A percentile compares a stretch with the other conserved stretches of the same genome.
phyloP scores from a whole-genome alignment of 2,888 invertebrate species.

The Ochropleura plecta region DNA sequence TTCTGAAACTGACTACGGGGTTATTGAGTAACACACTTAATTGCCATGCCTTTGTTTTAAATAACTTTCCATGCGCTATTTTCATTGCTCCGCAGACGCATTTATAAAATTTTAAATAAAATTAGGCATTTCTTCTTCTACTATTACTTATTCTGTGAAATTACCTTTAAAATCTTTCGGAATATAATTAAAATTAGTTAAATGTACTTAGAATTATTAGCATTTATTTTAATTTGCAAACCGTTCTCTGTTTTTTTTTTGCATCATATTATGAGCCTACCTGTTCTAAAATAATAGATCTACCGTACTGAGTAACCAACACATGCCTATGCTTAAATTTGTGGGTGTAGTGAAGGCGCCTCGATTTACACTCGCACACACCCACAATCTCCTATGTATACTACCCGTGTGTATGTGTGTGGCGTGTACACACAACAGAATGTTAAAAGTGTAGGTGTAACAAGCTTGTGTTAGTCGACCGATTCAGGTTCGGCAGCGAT shows the following conservation, averaged over 20 bases:
- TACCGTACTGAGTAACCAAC: constrained; percentile 16
- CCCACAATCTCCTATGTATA: constrained; percentile 61
- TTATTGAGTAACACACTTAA: not conserved
- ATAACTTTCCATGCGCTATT: not conserved
- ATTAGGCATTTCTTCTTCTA: not conserved
- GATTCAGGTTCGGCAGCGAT: constrained; percentile 78
- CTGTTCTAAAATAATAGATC: constrained; percentile 14
- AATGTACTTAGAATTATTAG: not conserved
- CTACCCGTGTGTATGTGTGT: constrained; percentile 68
- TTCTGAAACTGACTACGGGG: not conserved
- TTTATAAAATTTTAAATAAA: not conserved
- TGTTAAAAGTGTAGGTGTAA: constrained; percentile 73
- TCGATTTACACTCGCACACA: constrained; percentile 78
- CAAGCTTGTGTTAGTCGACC: constrained; percentile 72
- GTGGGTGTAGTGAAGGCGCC: constrained; percentile 72
- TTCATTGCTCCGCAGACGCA: not conserved
- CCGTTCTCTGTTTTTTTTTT: not conserved
- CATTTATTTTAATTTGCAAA: not conserved
- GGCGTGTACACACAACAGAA: constrained; percentile 73
- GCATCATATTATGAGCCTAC: constrained; percentile 13
- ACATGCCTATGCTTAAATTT: constrained; percentile 52
- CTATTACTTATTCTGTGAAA: too few species aligned
- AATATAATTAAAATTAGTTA: not conserved
- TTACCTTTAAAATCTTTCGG: not conserved
- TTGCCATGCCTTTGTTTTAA: not conserved